These are phyloP conservation scores for Papilio glaucus DNA, from an alignment of 1,140 invertebrate genomes.

Conservation along the genomic window DNA sequence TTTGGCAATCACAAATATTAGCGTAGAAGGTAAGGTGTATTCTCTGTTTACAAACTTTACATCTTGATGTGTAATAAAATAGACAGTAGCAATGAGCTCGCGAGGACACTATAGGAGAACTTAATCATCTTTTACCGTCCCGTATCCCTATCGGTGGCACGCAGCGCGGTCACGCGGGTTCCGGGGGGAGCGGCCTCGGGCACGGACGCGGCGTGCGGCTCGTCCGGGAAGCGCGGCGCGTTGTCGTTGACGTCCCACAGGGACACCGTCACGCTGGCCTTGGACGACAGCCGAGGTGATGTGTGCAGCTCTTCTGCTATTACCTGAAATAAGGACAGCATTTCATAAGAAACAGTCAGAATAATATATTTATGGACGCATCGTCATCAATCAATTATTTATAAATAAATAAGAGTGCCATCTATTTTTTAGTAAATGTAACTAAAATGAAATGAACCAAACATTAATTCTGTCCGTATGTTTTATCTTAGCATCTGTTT, in stretches of 20 bases:
- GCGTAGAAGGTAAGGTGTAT: too few species aligned
- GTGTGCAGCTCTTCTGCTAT: conserved; percentile 93
- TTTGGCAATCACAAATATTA: too few species aligned
- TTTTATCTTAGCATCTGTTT: too few species aligned
- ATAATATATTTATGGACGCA: neutral
- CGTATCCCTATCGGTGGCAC: conserved; percentile 93
- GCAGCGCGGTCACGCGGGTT: conserved; percentile 89
- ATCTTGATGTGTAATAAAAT: too few species aligned
- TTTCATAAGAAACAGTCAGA: neutral
- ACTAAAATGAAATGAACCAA: too few species aligned
- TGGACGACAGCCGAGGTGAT: conserved; percentile 90
- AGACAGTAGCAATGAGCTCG: too few species aligned
- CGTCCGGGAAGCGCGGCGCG: conserved; percentile 90
- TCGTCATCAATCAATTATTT: neutral
- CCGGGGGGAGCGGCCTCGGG: conserved; percentile 89
- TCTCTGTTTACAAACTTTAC: too few species aligned
- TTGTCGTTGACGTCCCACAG: conserved; percentile 96
- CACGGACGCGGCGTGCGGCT: conserved; percentile 88
- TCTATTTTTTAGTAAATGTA: too few species aligned
- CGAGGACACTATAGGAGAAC: too few species aligned
- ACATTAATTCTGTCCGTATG: too few species aligned
- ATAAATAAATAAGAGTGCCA: neutral
- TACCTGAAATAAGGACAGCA: conserved; percentile 81
- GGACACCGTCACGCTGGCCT: conserved; percentile 92
- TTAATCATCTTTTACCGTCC: conserved; percentile 83